phyloP scores from a whole-genome alignment of 2,797 vertebrate species.

The Microcaecilia unicolor region DNA sequence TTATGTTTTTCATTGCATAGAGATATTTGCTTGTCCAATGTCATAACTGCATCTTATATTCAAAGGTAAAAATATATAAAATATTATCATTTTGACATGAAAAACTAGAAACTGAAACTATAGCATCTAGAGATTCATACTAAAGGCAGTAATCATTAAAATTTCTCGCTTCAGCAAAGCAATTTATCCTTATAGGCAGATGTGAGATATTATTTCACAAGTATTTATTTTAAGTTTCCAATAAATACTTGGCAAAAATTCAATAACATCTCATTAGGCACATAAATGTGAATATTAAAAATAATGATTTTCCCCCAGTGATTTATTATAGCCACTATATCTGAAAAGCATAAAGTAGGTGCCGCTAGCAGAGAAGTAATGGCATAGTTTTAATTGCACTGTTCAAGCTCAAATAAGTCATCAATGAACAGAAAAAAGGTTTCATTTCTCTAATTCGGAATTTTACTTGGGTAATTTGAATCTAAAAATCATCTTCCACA shows the following conservation, averaged over 20 bases:
- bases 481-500: no score
- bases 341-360: conserved; percentile 38
- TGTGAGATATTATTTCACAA: conserved; percentile 43
- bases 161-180: conserved; percentile 25
- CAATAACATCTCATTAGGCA: conserved; percentile 58
- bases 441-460: no score
- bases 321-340: conserved; percentile 44
- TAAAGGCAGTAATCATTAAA: conserved; percentile 40
- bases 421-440: conserved; percentile 17
- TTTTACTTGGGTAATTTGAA: no score
- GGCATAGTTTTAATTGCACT: conserved; percentile 60
- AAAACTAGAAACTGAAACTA: no score
- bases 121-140: conserved; percentile 43
- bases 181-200: conserved; percentile 27
- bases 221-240: conserved; percentile 46
- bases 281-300: conserved; percentile 65
- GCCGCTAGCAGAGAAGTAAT: conserved; percentile 47
- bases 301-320: conserved; percentile 49
- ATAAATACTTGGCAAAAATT: conserved; percentile 48
- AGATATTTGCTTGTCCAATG: no score
- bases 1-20: no score
- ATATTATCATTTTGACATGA: no score
- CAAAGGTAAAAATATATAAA: no score
- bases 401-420: conserved; percentile 30
- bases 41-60: no score